Conservation (phyloP, 1,140 invertebrate genomes). For the Sminthurinus signatus region DNA sequence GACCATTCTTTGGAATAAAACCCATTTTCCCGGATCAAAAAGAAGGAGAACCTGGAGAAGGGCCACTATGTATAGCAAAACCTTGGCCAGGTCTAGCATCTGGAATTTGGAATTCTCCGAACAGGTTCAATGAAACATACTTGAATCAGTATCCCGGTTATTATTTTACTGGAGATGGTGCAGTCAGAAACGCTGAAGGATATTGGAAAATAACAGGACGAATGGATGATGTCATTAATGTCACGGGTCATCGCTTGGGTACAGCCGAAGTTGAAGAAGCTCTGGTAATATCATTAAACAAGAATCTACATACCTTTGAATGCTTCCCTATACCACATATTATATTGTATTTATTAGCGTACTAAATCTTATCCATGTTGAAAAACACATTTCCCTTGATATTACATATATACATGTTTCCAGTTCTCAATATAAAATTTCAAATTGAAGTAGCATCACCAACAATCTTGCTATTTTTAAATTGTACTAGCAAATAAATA, state of each 20-base stretch:
- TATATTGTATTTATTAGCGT: no score
- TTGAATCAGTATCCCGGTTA: conserved; percentile 57
- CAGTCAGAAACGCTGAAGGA: conserved; percentile 48
- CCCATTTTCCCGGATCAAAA: conserved; percentile 20
- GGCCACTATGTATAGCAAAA: conserved; percentile 51
- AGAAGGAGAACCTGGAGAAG: conserved; percentile 20
- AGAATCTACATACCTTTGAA: no score
- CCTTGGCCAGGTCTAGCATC: conserved; percentile 61
- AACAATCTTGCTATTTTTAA: no score
- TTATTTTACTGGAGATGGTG: conserved; percentile 58
- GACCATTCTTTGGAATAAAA: conserved; percentile 38
- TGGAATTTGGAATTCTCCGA: conserved; percentile 55
- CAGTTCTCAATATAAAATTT: no score
- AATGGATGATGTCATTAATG: conserved; percentile 62
- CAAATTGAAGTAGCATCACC: no score
- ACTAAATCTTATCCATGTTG: no score
- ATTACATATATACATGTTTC: no score
- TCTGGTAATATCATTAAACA: no score
- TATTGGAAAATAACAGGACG: conserved; percentile 62
- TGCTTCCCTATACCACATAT: no score
- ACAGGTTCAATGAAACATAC: conserved; percentile 57
- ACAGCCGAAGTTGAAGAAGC: conserved; percentile 53
- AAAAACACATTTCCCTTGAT: no score
- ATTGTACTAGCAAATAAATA: no score
- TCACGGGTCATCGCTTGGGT: conserved; percentile 60